These are phyloP conservation scores for Cairina moschata DNA, from an alignment of 2,113 vertebrate genomes.

Conservation along the genomic window DNA sequence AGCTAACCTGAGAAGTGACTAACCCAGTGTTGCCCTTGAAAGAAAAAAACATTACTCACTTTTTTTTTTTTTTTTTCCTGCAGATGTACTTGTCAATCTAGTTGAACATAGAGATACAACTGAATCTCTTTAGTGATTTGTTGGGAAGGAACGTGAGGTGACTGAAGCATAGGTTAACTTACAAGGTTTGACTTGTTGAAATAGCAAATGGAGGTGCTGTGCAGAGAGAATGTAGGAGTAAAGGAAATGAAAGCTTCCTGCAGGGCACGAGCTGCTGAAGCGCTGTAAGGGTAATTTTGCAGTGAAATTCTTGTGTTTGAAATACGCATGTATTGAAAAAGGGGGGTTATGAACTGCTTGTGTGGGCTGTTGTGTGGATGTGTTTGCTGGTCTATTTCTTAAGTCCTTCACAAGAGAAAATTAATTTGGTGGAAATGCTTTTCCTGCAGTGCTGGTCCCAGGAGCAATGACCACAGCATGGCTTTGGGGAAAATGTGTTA, in stretches of 20 bases:
- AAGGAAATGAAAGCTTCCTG: not conserved
- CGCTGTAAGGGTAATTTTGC: not conserved
- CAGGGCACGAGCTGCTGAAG: not conserved
- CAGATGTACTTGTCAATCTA: not conserved
- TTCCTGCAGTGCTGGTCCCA: not conserved
- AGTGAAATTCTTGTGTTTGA: not conserved
- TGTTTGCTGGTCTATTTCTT: not conserved
- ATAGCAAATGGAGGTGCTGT: not conserved
- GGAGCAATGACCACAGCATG: not conserved
- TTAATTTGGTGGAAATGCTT: not conserved
- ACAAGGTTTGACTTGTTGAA: not conserved
- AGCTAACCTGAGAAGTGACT: not conserved
- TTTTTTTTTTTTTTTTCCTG: not conserved
- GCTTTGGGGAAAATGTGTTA: not conserved
- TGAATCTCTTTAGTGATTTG: accelerated
- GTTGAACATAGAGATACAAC: not conserved
- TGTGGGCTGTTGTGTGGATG: not conserved
- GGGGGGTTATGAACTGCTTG: not conserved
- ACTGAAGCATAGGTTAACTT: not conserved
- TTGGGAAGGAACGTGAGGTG: not conserved
- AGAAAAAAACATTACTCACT: not conserved
- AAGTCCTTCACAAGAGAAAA: not conserved
- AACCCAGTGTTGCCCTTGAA: not conserved
- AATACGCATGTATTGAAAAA: not conserved
- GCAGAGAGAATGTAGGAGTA: not conserved